Percentiles rank a stretch among this genome's conserved stretches.
Evolutionary conservation across 2,113 vertebrate genomes (phyloP).

Genomic region (Plecturocebus donacophilus): DNA sequence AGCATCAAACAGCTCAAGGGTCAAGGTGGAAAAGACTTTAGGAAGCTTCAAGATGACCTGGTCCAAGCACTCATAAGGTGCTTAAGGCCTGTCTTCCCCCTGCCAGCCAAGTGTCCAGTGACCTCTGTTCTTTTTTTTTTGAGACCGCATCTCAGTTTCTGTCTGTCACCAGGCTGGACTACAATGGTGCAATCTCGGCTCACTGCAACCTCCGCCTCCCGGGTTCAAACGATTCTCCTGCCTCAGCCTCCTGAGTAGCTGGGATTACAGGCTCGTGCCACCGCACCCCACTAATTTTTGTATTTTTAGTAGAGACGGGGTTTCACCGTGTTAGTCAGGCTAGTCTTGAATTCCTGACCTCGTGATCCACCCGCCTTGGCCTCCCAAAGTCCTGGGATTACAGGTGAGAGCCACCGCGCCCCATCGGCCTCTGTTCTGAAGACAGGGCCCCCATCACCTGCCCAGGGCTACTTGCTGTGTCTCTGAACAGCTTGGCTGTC

Average conservation of each 20-base stretch:
- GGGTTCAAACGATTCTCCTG: no score
- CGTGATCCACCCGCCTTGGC: background rate
- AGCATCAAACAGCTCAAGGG: background rate
- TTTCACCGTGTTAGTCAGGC: no score
- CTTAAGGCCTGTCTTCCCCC: background rate
- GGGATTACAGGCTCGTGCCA: no score
- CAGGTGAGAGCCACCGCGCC: background rate
- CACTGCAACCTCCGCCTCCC: no score
- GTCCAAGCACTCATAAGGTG: background rate
- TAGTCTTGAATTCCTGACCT: background rate
- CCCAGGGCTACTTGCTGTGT: no score
- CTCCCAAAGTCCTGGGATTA: background rate
- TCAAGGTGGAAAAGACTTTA: background rate
- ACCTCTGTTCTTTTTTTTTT: background rate
- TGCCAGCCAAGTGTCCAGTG: background rate
- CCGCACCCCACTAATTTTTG: no score
- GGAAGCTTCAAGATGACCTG: background rate
- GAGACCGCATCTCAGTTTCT: background rate
- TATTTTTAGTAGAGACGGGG: no score
- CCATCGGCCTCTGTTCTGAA: background rate
- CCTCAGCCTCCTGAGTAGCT: no score
- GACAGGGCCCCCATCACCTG: background rate
- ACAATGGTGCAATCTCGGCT: no score
- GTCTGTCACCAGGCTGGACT: background rate
- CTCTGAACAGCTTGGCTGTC: background rate